phyloP scores from a whole-genome alignment of 1,140 invertebrate genomes.

The Brachionus angularis region DNA sequence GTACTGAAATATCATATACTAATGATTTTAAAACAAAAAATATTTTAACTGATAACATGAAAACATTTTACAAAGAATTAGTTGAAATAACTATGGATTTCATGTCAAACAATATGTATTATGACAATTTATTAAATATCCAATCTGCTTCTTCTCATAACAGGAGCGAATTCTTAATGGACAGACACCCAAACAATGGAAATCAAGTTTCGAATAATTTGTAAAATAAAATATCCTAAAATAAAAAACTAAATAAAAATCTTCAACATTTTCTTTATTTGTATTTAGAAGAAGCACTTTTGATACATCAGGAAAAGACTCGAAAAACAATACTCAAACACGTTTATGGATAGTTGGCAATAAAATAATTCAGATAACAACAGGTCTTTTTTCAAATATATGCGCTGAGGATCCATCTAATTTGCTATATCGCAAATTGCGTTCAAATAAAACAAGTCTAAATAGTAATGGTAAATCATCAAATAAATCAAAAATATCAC shows the following conservation, averaged over 20 bases:
- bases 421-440: background rate
- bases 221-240: too few species aligned
- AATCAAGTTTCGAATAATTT: background rate
- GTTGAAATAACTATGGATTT: slow-evolving; percentile 41
- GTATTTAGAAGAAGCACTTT: too few species aligned
- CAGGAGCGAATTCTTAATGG: slow-evolving; percentile 1
- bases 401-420: background rate
- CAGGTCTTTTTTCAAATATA: slow-evolving; percentile 22
- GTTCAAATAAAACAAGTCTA: background rate
- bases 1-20: too few species aligned
- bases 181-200: slow-evolving; percentile 14
- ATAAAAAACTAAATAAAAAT: too few species aligned
- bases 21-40: background rate
- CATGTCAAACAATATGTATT: slow-evolving; percentile 36
- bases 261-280: too few species aligned
- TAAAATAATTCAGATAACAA: slow-evolving; percentile 38
- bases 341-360: slow-evolving; percentile 25
- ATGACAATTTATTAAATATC: background rate
- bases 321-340: slow-evolving; percentile 2
- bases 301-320: slow-evolving; percentile 37
- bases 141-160: slow-evolving; percentile 9
- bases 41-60: slow-evolving; percentile 8
- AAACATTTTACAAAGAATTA: slow-evolving; percentile 1
- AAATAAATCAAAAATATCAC: background rate
- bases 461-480: too few species aligned